Evolutionary conservation across 2,797 vertebrate species (phyloP).

Genomic region (Percopsis omiscomaycus): DNA sequence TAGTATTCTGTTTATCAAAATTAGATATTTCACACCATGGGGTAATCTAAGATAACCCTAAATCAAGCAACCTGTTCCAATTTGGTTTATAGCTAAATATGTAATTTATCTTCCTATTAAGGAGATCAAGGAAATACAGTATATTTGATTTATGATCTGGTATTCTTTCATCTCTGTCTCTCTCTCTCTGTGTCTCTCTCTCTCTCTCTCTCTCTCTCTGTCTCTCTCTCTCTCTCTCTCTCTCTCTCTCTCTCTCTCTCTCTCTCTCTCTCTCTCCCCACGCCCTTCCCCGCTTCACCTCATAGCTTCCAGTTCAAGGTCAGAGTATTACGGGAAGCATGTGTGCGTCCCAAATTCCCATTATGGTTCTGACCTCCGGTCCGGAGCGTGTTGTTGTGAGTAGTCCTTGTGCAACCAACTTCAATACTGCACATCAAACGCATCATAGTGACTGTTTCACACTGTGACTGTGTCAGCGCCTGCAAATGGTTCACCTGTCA

Average conservation of each 20-base stretch:
- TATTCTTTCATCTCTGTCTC: neutral
- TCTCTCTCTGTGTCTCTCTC: neutral
- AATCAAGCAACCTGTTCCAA: neutral
- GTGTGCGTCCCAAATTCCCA: conserved; percentile 56
- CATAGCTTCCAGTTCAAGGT: conserved; percentile 39
- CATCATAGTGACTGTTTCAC: conserved; percentile 45
- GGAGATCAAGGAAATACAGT: conserved; percentile 3
- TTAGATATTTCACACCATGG: conserved; percentile 24
- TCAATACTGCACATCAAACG: conserved; percentile 68
- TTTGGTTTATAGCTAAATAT: conserved; percentile 9
- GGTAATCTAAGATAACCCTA: neutral
- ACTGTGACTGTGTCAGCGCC: conserved; percentile 32
- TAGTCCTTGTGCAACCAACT: conserved; percentile 68
- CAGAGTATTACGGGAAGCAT: conserved; percentile 25
- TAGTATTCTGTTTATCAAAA: conserved; percentile 16
- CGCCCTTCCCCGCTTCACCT: neutral
- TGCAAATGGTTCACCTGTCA: conserved; percentile 45
- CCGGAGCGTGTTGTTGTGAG: conserved; percentile 48
- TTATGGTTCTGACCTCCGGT: conserved; percentile 57
- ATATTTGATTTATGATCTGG: conserved; percentile 4
- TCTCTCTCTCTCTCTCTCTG: neutral
- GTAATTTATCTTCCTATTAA: neutral
- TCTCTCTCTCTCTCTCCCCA: neutral
- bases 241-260: neutral
- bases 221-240: too few species aligned